phyloP scores from a whole-genome alignment of 2,797 vertebrate genomes.

The Bucorvus abyssinicus region DNA sequence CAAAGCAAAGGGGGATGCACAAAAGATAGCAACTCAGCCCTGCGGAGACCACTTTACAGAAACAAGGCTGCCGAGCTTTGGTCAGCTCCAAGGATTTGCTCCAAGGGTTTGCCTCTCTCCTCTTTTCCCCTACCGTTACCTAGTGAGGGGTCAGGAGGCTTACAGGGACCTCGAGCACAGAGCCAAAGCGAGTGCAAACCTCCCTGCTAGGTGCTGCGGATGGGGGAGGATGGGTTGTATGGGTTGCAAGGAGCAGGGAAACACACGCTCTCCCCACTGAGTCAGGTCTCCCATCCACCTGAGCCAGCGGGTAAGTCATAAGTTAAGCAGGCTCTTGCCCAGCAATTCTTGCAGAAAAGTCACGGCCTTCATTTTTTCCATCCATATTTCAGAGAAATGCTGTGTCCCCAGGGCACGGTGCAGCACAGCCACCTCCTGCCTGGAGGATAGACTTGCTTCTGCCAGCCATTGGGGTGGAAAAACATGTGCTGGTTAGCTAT shows the following conservation, averaged over 20 bases:
- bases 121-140: fast-evolving
- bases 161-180: fast-evolving
- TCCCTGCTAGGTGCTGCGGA: not conserved
- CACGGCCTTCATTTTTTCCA: not conserved
- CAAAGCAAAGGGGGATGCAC: not conserved
- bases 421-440: not conserved
- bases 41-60: not conserved
- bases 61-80: not conserved
- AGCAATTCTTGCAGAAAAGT: not conserved
- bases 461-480: not conserved
- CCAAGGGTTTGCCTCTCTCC: not conserved
- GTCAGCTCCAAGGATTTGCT: not conserved
- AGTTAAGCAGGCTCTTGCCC: not conserved
- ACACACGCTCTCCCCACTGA: not conserved
- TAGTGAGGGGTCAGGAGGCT: not conserved
- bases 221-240: not conserved
- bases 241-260: fast-evolving
- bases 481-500: not conserved
- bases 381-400: not conserved
- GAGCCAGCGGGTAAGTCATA: fast-evolving
- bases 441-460: fast-evolving
- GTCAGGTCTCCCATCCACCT: not conserved
- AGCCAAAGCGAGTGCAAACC: not conserved
- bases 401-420: fast-evolving
- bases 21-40: not conserved